phyloP scores from a whole-genome alignment of 35 echinoderm and acorn worm species.

The Lytechinus pictus region DNA sequence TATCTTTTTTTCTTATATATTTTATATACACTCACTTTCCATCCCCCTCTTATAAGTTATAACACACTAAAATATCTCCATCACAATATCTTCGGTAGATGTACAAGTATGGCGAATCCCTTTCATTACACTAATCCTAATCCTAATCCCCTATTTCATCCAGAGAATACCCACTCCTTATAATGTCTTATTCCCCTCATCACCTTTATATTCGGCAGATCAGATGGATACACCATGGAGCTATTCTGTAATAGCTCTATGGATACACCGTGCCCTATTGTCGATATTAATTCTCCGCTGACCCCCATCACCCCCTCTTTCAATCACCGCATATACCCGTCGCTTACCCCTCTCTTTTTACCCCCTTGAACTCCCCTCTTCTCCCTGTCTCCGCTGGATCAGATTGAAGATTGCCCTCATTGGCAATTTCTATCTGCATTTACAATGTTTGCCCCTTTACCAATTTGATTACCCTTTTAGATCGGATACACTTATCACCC shows the following conservation, averaged over 20 bases:
- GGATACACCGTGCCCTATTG: not conserved
- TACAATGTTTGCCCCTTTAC: not conserved
- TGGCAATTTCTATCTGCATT: no score
- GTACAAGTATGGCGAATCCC: not conserved
- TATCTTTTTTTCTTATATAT: no score
- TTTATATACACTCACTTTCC: no score
- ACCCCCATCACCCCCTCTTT: slow-evolving; percentile 5
- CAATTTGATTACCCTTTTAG: not conserved
- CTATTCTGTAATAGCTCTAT: no score
- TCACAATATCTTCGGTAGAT: not conserved
- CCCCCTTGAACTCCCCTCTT: no score
- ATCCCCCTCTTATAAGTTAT: no score
- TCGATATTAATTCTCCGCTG: not conserved
- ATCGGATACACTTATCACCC: no score
- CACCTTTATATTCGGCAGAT: not conserved
- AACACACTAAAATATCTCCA: not conserved
- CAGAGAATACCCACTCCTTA: not conserved
- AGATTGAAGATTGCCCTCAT: not conserved
- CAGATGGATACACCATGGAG: not conserved
- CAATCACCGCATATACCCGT: not conserved
- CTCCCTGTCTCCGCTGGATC: no score
- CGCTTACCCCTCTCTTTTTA: no score
- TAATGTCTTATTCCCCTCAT: not conserved
- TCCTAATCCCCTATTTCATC: not conserved
- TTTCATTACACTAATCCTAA: not conserved